Percentiles rank a stretch among this genome's conserved stretches.
These are phyloP conservation scores for Acrobeloides nanus DNA, from an alignment of 2,888 invertebrate genomes.

Conservation along the genomic window DNA sequence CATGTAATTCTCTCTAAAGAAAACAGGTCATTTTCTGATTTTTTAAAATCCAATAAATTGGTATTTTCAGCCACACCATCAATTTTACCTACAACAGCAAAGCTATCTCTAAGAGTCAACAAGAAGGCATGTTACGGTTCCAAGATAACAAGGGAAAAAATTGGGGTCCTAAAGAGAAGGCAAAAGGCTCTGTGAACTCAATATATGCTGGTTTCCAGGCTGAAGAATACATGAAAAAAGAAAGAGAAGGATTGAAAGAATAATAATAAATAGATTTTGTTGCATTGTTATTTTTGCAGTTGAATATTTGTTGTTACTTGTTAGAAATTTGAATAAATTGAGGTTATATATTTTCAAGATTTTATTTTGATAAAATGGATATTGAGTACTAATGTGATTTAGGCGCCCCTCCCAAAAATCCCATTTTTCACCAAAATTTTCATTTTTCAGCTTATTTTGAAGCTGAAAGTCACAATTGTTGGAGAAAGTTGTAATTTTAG, in stretches of 20 bases:
- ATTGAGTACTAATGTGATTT: no score
- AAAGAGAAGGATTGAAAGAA: background rate
- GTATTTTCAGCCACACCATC: constrained; percentile 30
- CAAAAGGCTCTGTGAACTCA: constrained; percentile 51
- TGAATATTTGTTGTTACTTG: no score
- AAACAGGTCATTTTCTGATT: constrained; percentile 2
- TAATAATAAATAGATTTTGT: background rate
- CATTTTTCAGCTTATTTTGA: no score
- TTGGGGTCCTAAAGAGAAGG: constrained; percentile 50
- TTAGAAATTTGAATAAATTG: no score
- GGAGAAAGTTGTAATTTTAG: no score
- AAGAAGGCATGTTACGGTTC: constrained; percentile 43
- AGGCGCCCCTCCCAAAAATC: no score
- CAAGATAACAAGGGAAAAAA: constrained; percentile 53
- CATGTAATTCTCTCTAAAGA: constrained; percentile 4
- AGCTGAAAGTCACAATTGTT: no score
- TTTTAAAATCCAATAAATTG: constrained; percentile 2
- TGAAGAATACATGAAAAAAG: background rate
- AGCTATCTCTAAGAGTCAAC: constrained; percentile 34
- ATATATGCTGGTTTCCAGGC: constrained; percentile 40
- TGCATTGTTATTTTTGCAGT: no score
- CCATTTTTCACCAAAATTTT: no score
- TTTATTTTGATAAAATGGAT: no score
- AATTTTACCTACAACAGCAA: constrained; percentile 40
- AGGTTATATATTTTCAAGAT: no score